phyloP scores from a whole-genome alignment of 2,113 vertebrate species.

The Accipiter cooperii region DNA sequence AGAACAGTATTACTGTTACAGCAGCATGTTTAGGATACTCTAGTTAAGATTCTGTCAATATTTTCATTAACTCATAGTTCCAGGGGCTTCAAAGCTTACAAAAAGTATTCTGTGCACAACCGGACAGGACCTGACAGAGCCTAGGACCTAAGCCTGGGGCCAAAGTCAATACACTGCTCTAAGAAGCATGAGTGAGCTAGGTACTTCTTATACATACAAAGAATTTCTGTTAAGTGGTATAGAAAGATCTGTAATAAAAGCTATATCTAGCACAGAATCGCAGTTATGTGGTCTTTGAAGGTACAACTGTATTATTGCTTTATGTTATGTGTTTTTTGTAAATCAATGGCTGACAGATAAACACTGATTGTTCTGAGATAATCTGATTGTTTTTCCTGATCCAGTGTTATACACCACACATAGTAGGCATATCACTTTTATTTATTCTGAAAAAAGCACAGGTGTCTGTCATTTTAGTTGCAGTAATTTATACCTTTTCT shows the following conservation, averaged over 20 bases:
- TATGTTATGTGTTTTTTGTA: not conserved
- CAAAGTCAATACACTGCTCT: not conserved
- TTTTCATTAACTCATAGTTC: conserved; percentile 32
- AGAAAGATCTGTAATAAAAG: not conserved
- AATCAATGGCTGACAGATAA: not conserved
- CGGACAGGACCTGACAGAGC: not conserved
- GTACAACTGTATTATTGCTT: not conserved
- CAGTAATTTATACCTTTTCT: not conserved
- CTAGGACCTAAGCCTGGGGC: not conserved
- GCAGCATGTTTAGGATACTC: not conserved
- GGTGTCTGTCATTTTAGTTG: not conserved
- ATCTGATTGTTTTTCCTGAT: not conserved
- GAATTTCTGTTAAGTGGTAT: not conserved
- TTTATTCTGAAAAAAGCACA: not conserved
- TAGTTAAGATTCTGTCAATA: not conserved
- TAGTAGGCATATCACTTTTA: not conserved
- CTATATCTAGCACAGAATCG: not conserved
- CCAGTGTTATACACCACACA: not conserved
- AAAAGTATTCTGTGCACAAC: not conserved
- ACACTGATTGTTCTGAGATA: not conserved
- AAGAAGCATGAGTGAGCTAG: not conserved
- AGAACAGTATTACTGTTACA: not conserved
- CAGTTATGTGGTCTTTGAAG: not conserved
- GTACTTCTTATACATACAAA: not conserved
- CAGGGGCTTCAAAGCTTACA: not conserved